Evolutionary conservation across 23 tunicate genomes (phyloP).

Genomic region (Botrylloides violaceus): DNA sequence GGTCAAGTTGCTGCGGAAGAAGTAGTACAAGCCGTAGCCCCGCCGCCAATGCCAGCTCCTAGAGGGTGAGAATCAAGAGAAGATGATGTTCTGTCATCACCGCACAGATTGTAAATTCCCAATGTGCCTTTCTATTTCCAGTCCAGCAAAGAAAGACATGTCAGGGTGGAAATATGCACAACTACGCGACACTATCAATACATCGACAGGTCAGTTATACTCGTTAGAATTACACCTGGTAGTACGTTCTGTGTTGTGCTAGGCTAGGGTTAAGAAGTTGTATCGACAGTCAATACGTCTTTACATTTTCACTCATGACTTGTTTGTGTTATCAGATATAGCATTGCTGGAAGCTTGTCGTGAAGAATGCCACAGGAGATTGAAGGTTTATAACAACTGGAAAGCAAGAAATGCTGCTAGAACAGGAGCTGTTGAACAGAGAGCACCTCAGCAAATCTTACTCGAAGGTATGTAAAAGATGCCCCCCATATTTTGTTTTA

Average conservation of each 20-base stretch:
- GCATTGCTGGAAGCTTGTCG: conserved; percentile 79
- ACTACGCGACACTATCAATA: conserved; percentile 90
- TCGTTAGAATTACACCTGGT: no score
- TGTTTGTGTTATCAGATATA: conserved; percentile 39
- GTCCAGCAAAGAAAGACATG: conserved; percentile 39
- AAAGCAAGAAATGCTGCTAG: conserved; percentile 74
- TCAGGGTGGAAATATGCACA: conserved; percentile 85
- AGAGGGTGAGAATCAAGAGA: conserved; percentile 9
- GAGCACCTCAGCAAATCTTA: conserved; percentile 63
- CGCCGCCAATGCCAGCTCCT: conserved; percentile 4
- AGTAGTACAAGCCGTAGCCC: conserved; percentile 33
- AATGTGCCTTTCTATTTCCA: background rate
- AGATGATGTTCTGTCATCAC: background rate
- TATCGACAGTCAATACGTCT: no score
- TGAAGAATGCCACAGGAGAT: conserved; percentile 88
- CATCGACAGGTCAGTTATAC: conserved; percentile 95
- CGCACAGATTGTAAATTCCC: background rate
- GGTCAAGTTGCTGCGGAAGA: conserved; percentile 67
- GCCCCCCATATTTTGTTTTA: no score
- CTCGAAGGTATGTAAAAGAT: conserved; percentile 48
- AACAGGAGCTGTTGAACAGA: conserved; percentile 49
- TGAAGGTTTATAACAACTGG: conserved; percentile 98
- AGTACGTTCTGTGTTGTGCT: no score
- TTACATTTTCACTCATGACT: no score
- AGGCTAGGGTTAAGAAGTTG: no score